Base-by-base conservation (phyloP, 2,113 vertebrate species). In the Oryzias woworae region DNA sequence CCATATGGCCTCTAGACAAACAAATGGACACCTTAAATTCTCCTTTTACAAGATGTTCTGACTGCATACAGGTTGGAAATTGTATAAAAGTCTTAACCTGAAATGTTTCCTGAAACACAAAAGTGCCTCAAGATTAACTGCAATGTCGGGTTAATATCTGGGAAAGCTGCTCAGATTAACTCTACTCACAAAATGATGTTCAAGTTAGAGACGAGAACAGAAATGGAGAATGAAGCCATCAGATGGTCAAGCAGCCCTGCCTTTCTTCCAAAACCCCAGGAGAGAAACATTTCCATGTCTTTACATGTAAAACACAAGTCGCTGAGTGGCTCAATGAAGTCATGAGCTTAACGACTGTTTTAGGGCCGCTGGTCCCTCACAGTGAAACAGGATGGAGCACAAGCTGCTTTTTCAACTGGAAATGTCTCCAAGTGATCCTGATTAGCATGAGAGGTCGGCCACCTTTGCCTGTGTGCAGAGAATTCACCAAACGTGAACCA, bases 251-350 rank as follows among this genome's bases (percentile, higher is more conserved):
- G 55, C 51, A 64, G 18, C n/a, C 43, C 53, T 41, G 47, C n/a
- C 26, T 71, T 81, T 61, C 50, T 83, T 79, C 82, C 71, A 71
- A 62, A 47, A n/a, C 62, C 68, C 53, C 62, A 78, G 22, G 31
- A 14, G 64, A 53, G 73, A 55, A 3, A 20, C 59, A 86, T 91
- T 89, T 88, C 80, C 87, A 90, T 88, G 57, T 69, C 69, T 90
- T 89, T 88, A 82, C 77, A 75, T 79, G 66, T 60, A 56, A 61
- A 74, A 73, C 79, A 76, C 65, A 81, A 75, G 67, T 84, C 83
- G 88, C 76, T 26, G 90, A 88, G 69, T 81, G 58, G 55, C 72
- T 67, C 50, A 68, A 73, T 78, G 55, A 56, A 74, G 61, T 26
- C 54, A 51, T 60, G 58, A 80, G 70, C 62, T 78, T 82, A 81